Conservation (phyloP, 2,113 vertebrate species). For the Etheostoma spectabile region DNA sequence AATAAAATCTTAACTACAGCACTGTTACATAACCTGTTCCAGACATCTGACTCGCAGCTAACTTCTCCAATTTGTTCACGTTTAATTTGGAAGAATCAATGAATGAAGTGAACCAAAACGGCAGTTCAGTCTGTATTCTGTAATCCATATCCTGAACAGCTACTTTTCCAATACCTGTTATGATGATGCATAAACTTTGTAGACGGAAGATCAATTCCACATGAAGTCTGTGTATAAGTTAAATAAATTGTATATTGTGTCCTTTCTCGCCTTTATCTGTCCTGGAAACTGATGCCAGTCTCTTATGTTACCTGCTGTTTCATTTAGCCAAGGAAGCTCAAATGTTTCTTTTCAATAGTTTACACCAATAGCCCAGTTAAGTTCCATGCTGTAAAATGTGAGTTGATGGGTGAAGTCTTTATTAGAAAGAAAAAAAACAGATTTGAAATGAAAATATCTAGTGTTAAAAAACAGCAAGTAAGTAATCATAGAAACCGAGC, state of each 20-base stretch:
- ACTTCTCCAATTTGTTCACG: neutral
- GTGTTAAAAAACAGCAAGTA: slow-evolving; percentile 44
- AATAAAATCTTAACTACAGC: neutral
- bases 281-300: slow-evolving; percentile 52
- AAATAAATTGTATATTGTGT: slow-evolving; percentile 22
- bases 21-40: neutral
- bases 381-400: neutral
- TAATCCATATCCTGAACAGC: neutral
- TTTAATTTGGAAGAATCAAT: neutral
- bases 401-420: slow-evolving; percentile 12
- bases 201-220: neutral
- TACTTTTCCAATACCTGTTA: neutral
- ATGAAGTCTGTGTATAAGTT: slow-evolving; percentile 1
- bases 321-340: slow-evolving; percentile 39
- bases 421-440: neutral
- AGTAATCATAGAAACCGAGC: slow-evolving; percentile 75
- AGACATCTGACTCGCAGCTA: too few relatives aligned
- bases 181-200: neutral
- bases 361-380: neutral
- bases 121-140: neutral
- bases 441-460: slow-evolving; percentile 50
- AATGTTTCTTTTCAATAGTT: slow-evolving; percentile 20
- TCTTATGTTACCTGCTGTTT: slow-evolving; percentile 56
- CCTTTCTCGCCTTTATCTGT: slow-evolving; percentile 44
- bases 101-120: neutral